phyloP scores from a whole-genome alignment of 2,113 vertebrate species.

The Theristicus caerulescens region DNA sequence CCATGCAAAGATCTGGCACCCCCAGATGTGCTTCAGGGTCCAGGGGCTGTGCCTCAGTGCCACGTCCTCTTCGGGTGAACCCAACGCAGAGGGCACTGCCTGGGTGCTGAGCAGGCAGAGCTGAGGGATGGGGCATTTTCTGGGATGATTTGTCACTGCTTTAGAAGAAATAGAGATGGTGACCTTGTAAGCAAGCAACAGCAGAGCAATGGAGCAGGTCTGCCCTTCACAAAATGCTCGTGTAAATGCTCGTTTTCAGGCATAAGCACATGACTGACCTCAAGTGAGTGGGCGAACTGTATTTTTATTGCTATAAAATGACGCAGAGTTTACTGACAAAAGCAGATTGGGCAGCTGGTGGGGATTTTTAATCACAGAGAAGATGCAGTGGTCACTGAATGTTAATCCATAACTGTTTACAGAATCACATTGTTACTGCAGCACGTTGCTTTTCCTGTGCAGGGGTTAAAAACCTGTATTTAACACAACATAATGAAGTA shows the following conservation, averaged over 20 bases:
- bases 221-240: neutral
- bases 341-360: slow-evolving; percentile 5
- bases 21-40: neutral
- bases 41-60: neutral
- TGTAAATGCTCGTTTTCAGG: neutral
- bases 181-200: neutral
- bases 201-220: neutral
- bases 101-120: neutral
- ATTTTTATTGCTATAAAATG: neutral
- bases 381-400: neutral
- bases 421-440: neutral
- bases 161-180: neutral
- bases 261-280: neutral
- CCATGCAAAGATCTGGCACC: neutral
- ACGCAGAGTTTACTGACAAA: neutral
- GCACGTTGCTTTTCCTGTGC: neutral
- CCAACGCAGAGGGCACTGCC: no score
- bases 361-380: slow-evolving; percentile 29
- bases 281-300: neutral
- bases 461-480: neutral
- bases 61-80: fast-evolving
- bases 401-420: slow-evolving; percentile 21
- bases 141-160: neutral
- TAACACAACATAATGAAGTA: neutral
- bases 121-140: neutral